A percentile compares a stretch with the other conserved stretches of the same genome.
Evolutionary conservation across 1,140 invertebrate species (phyloP).

Genomic region (Stenopsyche tienmushanensis): DNA sequence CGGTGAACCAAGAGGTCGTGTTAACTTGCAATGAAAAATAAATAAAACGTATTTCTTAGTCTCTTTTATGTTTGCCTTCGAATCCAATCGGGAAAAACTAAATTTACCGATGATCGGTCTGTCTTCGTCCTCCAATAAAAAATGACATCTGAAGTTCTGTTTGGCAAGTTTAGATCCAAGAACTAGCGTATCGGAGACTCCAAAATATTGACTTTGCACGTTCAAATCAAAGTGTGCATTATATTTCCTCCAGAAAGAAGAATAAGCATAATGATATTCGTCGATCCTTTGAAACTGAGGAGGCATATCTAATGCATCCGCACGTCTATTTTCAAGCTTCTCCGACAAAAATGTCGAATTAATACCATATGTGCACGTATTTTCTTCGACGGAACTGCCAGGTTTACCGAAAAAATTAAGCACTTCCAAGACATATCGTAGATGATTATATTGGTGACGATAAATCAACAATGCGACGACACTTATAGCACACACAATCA

Average conservation of each 20-base stretch:
- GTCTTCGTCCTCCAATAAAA: slow-evolving; percentile 57
- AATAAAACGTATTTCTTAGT: slow-evolving; percentile 48
- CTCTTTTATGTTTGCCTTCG: slow-evolving; percentile 35
- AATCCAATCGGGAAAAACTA: slow-evolving; percentile 45
- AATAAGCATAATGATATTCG: slow-evolving; percentile 57
- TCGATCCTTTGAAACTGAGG: slow-evolving; percentile 55
- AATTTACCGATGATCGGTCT: slow-evolving; percentile 57
- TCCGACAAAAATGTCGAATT: slow-evolving; percentile 53
- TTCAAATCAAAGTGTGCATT: slow-evolving; percentile 47
- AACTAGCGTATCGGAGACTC: slow-evolving; percentile 54
- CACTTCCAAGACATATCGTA: slow-evolving; percentile 74
- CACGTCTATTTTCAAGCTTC: slow-evolving; percentile 50
- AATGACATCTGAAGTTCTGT: slow-evolving; percentile 56
- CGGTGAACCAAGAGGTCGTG: slow-evolving; percentile 51
- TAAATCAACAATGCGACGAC: slow-evolving; percentile 71
- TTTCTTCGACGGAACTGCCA: slow-evolving; percentile 51
- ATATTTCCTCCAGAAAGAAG: slow-evolving; percentile 56
- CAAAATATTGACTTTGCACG: slow-evolving; percentile 33
- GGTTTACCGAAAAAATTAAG: slow-evolving; percentile 75
- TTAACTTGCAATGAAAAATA: slow-evolving; percentile 54
- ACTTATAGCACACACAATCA: slow-evolving; percentile 65
- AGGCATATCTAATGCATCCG: slow-evolving; percentile 51
- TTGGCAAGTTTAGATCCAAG: slow-evolving; percentile 49
- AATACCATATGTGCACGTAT: slow-evolving; percentile 55
- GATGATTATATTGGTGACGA: slow-evolving; percentile 73